Conservation (phyloP, 1,140 invertebrate genomes). For the Antheraea pernyi region DNA sequence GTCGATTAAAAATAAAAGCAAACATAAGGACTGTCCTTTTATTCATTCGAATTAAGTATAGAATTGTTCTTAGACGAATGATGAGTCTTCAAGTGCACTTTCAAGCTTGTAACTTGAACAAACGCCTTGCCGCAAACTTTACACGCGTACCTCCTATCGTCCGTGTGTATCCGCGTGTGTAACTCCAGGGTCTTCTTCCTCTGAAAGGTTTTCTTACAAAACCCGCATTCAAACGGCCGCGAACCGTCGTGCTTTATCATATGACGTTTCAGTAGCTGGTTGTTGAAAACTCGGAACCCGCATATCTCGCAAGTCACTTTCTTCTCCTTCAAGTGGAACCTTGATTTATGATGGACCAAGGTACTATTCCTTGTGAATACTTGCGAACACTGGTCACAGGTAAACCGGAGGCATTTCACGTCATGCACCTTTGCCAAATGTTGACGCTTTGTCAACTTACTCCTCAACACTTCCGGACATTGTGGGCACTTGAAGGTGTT, state of each 20-base stretch:
- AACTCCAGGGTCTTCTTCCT: constrained; percentile 6
- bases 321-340: constrained; percentile 56
- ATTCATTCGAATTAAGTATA: not conserved
- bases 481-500: constrained; percentile 29
- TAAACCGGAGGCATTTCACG: constrained; percentile 39
- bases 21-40: not conserved
- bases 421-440: constrained; percentile 51
- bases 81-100: constrained; percentile 14
- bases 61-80: not conserved
- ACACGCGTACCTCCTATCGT: constrained; percentile 73
- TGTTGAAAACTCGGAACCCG: constrained; percentile 51
- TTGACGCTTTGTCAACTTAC: constrained; percentile 39
- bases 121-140: constrained; percentile 66
- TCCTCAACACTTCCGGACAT: constrained; percentile 41
- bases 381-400: constrained; percentile 38
- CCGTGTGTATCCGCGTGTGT: constrained; percentile 72
- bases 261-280: constrained; percentile 44
- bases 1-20: too few relatives aligned
- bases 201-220: constrained; percentile 73
- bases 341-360: constrained; percentile 41
- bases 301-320: constrained; percentile 50
- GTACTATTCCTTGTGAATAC: constrained; percentile 36
- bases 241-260: constrained; percentile 85
- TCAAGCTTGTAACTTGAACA: constrained; percentile 29
- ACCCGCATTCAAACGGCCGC: constrained; percentile 77